Base-by-base conservation (phyloP, 1,140 invertebrate species). In the Cherax quadricarinatus region DNA sequence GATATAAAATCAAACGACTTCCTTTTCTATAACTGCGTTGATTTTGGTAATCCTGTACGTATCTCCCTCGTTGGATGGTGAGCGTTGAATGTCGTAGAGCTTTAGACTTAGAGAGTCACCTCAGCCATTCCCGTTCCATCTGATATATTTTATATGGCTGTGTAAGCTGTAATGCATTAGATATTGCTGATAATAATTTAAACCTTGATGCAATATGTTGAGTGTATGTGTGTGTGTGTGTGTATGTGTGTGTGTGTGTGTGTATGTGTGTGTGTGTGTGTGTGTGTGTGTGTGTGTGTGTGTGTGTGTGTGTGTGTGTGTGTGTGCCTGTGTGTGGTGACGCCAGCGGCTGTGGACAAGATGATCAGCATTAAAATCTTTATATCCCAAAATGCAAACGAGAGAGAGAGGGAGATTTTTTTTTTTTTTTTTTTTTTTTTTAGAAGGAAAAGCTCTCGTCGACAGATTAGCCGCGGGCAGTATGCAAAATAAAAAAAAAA, bases 1-100 rank as follows among this genome's bases (percentile, higher is more conserved):
- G 85, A 73, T n/a, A 73, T 51, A 73, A 86, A 81, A 86, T 86
- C 85, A 86, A 86, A 73, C 70, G n/a, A 86, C 49, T 86, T 86
- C 85, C 85, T 86, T 41, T 70, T 86, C 70, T 86, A 75, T 48
- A 75, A 86, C 79, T 81, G 48, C 51, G 51, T 83, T 41, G 12
- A 57, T 48, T 81, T 81, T 24, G 21, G 49, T 51, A 30, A 24
- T 10, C 62, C 30, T n/a, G 24, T 62, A 21, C 62, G 80, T 84
- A 30, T 84, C 86, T 62, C 78, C 41, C 78, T 82, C 14, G 14
- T 81, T 86, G 85, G 85, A 86, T 86, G 70, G 85, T 78, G 70
- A 48, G 12, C 75, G 84, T 85, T 66, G 62, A 41, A 16, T 53
- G 85, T 86, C 16, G 85, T 78, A 73, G 66, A 86, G 41, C 62